Conservation (phyloP, 1,140 invertebrate species). For the Ips typographus region DNA sequence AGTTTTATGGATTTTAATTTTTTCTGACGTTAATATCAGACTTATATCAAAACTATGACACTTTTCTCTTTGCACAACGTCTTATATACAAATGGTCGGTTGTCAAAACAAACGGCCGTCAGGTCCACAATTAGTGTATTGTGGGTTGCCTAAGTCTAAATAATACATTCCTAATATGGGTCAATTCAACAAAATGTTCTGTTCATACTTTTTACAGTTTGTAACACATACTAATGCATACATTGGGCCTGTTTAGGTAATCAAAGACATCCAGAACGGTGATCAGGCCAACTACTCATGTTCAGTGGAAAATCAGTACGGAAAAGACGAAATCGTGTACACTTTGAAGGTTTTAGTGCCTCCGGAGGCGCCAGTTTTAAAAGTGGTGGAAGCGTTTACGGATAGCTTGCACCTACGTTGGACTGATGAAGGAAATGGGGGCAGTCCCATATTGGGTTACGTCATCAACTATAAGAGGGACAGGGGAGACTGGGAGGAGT, state of each 20-base stretch:
- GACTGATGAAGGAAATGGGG: constrained; percentile 67
- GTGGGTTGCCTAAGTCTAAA: too few relatives aligned
- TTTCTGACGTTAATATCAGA: too few relatives aligned
- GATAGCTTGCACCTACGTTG: constrained; percentile 67
- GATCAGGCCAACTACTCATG: constrained; percentile 93
- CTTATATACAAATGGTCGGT: too few relatives aligned
- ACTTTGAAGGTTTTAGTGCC: constrained; percentile 67
- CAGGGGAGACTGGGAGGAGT: constrained; percentile 84
- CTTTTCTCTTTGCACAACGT: too few relatives aligned
- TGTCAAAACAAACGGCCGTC: too few relatives aligned
- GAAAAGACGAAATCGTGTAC: constrained; percentile 82
- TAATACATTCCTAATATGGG: too few relatives aligned
- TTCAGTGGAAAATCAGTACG: constrained; percentile 78
- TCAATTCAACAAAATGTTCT: too few relatives aligned
- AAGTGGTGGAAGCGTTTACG: constrained; percentile 68
- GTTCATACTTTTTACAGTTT: constrained; percentile 44
- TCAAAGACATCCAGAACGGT: constrained; percentile 72
- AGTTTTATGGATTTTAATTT: too few relatives aligned
- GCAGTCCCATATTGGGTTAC: constrained; percentile 74
- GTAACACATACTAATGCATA: neutral
- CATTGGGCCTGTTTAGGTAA: constrained; percentile 48
- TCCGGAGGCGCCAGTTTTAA: constrained; percentile 66
- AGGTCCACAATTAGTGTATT: too few relatives aligned
- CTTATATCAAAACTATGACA: too few relatives aligned
- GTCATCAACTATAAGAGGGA: constrained; percentile 87